Conservation (phyloP, 2,888 invertebrate species). For the Drosophila birchii region DNA sequence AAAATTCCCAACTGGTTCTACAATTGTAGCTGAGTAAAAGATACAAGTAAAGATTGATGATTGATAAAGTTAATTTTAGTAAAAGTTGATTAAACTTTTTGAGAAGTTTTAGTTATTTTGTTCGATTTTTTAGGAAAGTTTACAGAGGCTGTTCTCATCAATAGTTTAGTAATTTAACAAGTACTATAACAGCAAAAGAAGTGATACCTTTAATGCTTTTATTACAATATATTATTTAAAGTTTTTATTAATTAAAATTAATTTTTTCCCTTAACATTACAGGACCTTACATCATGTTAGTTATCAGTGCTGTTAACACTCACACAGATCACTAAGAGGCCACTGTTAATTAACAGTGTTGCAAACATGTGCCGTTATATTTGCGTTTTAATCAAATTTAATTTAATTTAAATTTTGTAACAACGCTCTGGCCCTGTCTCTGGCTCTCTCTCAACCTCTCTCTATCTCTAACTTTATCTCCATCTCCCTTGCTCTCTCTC, state of each 20-base stretch:
- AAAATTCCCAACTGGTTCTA: background rate
- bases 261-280: background rate
- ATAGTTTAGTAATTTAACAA: background rate
- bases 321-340: background rate
- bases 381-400: conserved; percentile 7
- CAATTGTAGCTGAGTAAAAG: no score
- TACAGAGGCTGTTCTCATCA: background rate
- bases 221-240: background rate
- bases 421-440: conserved; percentile 12
- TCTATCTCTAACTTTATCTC: background rate
- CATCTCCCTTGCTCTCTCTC: background rate
- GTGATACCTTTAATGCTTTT: background rate
- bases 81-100: background rate
- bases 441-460: conserved; percentile 5
- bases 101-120: background rate
- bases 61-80: background rate
- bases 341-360: conserved; percentile 1
- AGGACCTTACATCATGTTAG: background rate
- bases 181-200: background rate
- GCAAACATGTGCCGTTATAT: conserved; percentile 9
- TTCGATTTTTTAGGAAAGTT: background rate
- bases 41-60: no score
- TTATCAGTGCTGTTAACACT: background rate
- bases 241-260: background rate
- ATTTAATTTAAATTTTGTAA: conserved; percentile 26